Evolutionary conservation across 2,113 vertebrate species (phyloP).

Genomic region (Centropus bengalensis): DNA sequence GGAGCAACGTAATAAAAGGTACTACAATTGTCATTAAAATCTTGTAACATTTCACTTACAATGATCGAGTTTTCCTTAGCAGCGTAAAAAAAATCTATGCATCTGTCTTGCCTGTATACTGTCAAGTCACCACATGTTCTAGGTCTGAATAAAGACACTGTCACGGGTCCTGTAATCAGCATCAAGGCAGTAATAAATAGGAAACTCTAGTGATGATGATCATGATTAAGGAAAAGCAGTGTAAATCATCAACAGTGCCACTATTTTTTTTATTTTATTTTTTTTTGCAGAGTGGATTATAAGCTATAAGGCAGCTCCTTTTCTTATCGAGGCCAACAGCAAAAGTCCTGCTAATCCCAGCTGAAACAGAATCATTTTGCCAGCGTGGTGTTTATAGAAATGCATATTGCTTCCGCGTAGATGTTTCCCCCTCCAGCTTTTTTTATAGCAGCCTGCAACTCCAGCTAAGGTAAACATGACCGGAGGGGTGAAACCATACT

Average conservation of each 20-base stretch:
- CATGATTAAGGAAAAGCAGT: slow-evolving; percentile 3
- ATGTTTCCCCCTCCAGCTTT: background rate
- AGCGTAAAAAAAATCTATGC: background rate
- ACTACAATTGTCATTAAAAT: background rate
- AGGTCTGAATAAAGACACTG: background rate
- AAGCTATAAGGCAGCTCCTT: slow-evolving; percentile 33
- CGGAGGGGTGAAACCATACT: background rate
- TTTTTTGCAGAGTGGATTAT: slow-evolving; percentile 32
- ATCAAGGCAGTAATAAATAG: background rate
- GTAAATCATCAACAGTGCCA: slow-evolving; percentile 11
- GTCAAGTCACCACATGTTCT: background rate
- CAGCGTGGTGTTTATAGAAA: background rate
- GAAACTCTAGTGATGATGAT: slow-evolving; percentile 16
- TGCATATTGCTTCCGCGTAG: background rate
- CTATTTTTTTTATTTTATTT: too few relatives aligned
- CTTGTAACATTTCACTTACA: background rate
- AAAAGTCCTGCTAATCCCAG: slow-evolving; percentile 43
- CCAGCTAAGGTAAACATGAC: background rate
- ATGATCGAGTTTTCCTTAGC: background rate
- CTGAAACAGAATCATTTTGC: slow-evolving; percentile 28
- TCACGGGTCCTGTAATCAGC: slow-evolving; percentile 13
- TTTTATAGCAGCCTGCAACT: background rate
- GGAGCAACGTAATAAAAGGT: background rate
- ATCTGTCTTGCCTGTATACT: background rate
- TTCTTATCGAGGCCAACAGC: slow-evolving; percentile 45